Conservation (phyloP, 2,888 invertebrate species). For the Hypselothyrea guttata region DNA sequence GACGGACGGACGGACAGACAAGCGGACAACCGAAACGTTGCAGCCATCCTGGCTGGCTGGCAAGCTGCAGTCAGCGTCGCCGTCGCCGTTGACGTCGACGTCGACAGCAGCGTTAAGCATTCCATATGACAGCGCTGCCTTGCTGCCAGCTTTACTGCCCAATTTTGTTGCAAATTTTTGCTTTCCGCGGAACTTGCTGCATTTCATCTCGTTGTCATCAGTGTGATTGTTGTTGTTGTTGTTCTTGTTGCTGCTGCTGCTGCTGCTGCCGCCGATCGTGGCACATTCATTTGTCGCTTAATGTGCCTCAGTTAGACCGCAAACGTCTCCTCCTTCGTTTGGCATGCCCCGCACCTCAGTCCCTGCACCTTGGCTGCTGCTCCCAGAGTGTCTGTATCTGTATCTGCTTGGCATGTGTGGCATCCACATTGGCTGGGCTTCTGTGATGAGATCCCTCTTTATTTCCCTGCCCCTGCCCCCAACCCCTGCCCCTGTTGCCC, state of each 20-base stretch:
- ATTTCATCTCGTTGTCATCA: slow-evolving; percentile 72
- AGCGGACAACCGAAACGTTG: slow-evolving; percentile 21
- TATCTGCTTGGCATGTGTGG: slow-evolving; percentile 76
- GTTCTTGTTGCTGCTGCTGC: slow-evolving; percentile 28
- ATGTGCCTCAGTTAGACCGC: slow-evolving; percentile 70
- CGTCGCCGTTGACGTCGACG: slow-evolving; percentile 2
- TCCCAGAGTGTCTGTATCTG: slow-evolving; percentile 73
- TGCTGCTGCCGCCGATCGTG: slow-evolving; percentile 62
- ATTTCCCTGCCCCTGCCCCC: slow-evolving; percentile 18
- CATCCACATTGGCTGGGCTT: slow-evolving; percentile 67
- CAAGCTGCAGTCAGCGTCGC: slow-evolving; percentile 11
- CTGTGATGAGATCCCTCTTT: slow-evolving; percentile 61
- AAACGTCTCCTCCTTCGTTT: not conserved
- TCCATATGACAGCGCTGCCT: slow-evolving; percentile 45
- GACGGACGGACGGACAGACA: slow-evolving; percentile 50
- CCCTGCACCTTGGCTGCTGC: slow-evolving; percentile 38
- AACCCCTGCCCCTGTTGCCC: slow-evolving; percentile 17
- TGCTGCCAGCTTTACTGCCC: slow-evolving; percentile 68
- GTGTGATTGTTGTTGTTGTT: slow-evolving; percentile 26
- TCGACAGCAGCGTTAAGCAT: slow-evolving; percentile 10
- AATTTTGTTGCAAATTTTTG: slow-evolving; percentile 76
- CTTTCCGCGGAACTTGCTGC: slow-evolving; percentile 76
- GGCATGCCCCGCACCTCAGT: slow-evolving; percentile 3
- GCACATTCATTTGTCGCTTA: slow-evolving; percentile 76
- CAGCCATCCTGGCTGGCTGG: slow-evolving; percentile 59